Evolutionary conservation across 2,797 vertebrate genomes (phyloP).

Genomic region (Pteropus rufus): DNA sequence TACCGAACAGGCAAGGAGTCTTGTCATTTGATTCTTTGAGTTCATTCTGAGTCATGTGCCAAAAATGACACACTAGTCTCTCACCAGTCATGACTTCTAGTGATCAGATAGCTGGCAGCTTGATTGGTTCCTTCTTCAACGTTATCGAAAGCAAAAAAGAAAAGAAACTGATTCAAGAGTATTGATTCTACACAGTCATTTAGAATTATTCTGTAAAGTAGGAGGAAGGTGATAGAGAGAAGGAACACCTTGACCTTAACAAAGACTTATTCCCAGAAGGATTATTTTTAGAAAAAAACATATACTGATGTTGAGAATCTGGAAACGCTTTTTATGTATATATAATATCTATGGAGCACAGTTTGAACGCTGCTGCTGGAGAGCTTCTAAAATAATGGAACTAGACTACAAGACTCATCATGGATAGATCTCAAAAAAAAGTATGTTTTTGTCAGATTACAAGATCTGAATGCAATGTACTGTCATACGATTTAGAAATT

Average conservation of each 20-base stretch:
- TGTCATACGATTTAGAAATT: background rate
- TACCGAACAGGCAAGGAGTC: background rate
- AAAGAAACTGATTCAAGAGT: background rate
- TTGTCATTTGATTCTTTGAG: background rate
- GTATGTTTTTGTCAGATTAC: background rate
- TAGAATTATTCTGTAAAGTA: background rate
- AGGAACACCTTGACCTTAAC: background rate
- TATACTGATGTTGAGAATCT: background rate
- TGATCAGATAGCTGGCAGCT: background rate
- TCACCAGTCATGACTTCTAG: background rate
- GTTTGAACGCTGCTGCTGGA: background rate
- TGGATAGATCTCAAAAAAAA: too few species aligned
- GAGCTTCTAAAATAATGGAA: background rate
- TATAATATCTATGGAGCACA: background rate
- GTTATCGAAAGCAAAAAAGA: background rate
- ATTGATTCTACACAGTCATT: background rate
- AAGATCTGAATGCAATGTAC: background rate
- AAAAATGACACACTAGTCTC: background rate
- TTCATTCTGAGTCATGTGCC: background rate
- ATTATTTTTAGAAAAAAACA: background rate
- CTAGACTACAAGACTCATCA: too few species aligned
- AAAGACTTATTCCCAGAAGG: background rate
- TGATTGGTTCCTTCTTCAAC: background rate
- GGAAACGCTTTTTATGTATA: background rate
- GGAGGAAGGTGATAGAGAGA: background rate